Evolutionary conservation across 1,140 invertebrate species (phyloP).

Genomic region (Heliothis subflexa): DNA sequence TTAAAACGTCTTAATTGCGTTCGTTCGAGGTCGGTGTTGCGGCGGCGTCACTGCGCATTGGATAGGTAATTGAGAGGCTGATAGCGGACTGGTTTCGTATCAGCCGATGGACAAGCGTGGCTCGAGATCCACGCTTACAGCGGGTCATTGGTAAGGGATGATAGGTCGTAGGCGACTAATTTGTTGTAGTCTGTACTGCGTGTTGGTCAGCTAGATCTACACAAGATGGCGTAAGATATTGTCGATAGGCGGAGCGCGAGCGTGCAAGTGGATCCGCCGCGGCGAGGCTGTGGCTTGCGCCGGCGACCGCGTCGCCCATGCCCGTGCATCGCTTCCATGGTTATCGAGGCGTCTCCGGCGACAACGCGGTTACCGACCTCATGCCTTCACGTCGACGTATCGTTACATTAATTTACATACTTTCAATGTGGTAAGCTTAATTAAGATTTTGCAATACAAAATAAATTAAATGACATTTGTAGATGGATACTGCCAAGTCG

Average conservation of each 20-base stretch:
- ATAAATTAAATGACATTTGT: slow-evolving; percentile 43
- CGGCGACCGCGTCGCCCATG: slow-evolving; percentile 30
- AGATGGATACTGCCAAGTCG: slow-evolving; percentile 10
- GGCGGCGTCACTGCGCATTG: slow-evolving; percentile 57
- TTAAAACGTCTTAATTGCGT: slow-evolving; percentile 83
- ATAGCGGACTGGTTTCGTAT: slow-evolving; percentile 66
- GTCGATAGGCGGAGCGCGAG: background rate
- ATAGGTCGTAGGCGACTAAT: slow-evolving; percentile 12
- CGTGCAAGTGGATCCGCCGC: background rate
- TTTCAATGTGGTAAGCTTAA: slow-evolving; percentile 65
- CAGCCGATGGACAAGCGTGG: slow-evolving; percentile 44
- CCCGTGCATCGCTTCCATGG: slow-evolving; percentile 51
- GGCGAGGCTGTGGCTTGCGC: slow-evolving; percentile 27
- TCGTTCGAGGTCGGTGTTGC: slow-evolving; percentile 70
- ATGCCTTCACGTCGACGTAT: slow-evolving; percentile 62
- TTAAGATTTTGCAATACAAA: slow-evolving; percentile 62
- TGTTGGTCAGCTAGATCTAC: background rate
- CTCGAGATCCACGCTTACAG: slow-evolving; percentile 8
- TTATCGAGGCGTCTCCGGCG: slow-evolving; percentile 70
- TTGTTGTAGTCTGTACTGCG: background rate
- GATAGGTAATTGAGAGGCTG: slow-evolving; percentile 65
- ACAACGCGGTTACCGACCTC: slow-evolving; percentile 78
- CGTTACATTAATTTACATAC: slow-evolving; percentile 62
- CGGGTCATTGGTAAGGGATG: background rate
- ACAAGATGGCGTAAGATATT: background rate